A percentile compares a stretch with the other conserved stretches of the same genome.
Evolutionary conservation across 2,888 invertebrate genomes (phyloP).

Genomic region (Xestia ashworthii): DNA sequence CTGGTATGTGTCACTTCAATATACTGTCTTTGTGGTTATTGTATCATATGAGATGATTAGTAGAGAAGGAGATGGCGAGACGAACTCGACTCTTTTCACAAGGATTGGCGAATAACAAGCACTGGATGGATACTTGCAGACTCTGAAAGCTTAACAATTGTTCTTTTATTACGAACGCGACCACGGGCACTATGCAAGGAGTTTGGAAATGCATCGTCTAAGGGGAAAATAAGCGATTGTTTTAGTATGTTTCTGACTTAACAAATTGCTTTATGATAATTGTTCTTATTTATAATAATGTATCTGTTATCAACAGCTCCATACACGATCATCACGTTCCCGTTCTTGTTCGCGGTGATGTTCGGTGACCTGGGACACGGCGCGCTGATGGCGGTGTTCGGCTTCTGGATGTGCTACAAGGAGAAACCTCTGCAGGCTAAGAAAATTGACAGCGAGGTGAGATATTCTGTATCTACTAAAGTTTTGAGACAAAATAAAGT

Average conservation of each 20-base stretch:
- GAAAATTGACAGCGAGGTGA: conserved; percentile 96
- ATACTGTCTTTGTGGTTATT: not conserved
- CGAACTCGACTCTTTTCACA: too few relatives aligned
- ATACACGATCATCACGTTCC: conserved; percentile 99
- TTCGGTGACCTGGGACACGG: conserved; percentile 99
- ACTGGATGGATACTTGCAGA: not conserved
- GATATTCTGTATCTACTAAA: conserved; percentile 2
- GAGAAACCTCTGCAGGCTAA: conserved; percentile 97
- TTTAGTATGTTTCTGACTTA: not conserved
- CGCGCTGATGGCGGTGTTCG: conserved; percentile 97
- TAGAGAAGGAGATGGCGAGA: too few relatives aligned
- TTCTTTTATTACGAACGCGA: not conserved
- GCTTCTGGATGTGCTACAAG: conserved; percentile 98
- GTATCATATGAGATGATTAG: not conserved
- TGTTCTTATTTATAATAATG: not conserved
- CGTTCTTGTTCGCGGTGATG: conserved; percentile 99
- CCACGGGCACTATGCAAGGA: not conserved
- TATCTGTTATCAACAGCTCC: conserved; percentile 91
- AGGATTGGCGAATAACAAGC: too few relatives aligned
- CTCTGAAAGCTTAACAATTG: not conserved
- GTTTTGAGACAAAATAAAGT: not conserved
- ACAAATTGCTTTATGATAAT: not conserved
- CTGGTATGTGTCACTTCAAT: conserved; percentile 88
- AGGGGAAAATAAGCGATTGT: not conserved
- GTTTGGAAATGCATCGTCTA: not conserved